These are phyloP conservation scores for Philotrypesis tridentata DNA, from an alignment of 1,140 invertebrate genomes.

Conservation along the genomic window DNA sequence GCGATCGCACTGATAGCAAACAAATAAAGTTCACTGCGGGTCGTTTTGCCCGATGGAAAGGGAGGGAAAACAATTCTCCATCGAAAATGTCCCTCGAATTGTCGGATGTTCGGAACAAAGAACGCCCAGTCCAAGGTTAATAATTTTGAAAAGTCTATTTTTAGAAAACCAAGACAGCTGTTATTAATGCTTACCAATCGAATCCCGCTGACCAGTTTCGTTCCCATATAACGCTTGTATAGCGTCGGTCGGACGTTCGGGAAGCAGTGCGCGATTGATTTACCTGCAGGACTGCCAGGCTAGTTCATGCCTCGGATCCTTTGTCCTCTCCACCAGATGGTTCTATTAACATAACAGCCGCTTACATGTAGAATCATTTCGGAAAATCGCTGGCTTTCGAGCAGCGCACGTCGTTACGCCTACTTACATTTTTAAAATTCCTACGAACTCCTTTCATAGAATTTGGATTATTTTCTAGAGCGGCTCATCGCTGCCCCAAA, in stretches of 20 bases:
- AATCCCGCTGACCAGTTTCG: neutral
- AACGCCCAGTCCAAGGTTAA: neutral
- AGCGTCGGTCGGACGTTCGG: neutral
- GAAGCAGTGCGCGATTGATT: neutral
- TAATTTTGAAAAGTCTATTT: neutral
- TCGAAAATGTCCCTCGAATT: neutral
- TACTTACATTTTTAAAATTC: neutral
- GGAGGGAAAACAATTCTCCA: neutral
- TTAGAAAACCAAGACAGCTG: neutral
- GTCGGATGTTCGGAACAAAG: neutral
- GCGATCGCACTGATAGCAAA: too few relatives aligned
- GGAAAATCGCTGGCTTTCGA: neutral
- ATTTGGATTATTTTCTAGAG: neutral
- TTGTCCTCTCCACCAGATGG: neutral
- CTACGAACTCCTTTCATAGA: neutral
- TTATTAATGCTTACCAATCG: neutral
- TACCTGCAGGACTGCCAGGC: neutral
- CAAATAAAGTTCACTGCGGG: too few relatives aligned
- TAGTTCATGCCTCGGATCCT: neutral
- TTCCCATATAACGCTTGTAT: neutral
- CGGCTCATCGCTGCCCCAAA: neutral
- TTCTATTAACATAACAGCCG: neutral
- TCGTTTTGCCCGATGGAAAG: too few relatives aligned
- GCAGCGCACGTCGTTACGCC: neutral
- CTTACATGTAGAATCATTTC: neutral